Evolutionary conservation across 2,797 vertebrate genomes (phyloP).

Genomic region (Anisognathus igniventris): DNA sequence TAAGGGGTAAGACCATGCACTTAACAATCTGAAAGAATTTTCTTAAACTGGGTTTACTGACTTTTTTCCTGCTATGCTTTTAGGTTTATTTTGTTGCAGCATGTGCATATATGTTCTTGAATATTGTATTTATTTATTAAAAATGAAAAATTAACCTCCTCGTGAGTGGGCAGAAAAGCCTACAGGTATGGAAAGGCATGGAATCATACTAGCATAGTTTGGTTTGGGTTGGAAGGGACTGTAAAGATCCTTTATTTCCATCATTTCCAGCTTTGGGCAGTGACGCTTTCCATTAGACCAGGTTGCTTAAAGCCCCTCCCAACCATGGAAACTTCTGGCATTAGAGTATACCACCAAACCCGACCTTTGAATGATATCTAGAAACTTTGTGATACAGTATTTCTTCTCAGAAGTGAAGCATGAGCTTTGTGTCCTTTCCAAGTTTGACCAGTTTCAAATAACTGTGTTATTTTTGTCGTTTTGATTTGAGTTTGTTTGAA

Average conservation of each 20-base stretch:
- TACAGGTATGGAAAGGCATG: rapidly evolving
- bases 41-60: background rate
- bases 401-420: background rate
- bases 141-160: background rate
- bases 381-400: background rate
- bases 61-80: background rate
- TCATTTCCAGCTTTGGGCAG: background rate
- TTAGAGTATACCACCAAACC: background rate
- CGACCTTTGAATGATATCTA: background rate
- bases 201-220: background rate
- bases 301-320: background rate
- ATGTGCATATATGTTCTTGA: background rate
- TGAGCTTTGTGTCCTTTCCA: background rate
- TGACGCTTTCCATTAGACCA: background rate
- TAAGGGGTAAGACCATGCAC: background rate
- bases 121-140: background rate
- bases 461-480: background rate
- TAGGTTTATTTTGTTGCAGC: background rate
- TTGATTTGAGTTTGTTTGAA: background rate
- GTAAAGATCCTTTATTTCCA: background rate
- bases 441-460: background rate
- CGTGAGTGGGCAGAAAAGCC: background rate
- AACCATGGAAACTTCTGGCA: background rate
- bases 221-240: background rate
- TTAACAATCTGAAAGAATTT: background rate